Conservation (phyloP, 2,888 invertebrate species). For the Cremastobaeus sp. region DNA sequence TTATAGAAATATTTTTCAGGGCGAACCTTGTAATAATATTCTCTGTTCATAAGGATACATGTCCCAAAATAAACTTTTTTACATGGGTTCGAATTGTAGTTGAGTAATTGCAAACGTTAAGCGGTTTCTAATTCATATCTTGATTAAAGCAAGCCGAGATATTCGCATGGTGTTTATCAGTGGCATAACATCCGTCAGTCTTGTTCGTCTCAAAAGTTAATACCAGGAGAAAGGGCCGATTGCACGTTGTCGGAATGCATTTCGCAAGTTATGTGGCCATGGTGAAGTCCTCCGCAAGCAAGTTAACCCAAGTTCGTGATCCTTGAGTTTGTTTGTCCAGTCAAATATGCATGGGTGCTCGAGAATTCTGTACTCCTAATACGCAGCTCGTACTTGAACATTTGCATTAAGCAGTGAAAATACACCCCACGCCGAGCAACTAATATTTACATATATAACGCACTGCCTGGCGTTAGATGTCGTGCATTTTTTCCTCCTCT, state of each 20-base stretch:
- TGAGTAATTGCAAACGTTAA: no score
- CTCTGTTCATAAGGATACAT: no score
- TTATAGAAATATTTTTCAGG: no score
- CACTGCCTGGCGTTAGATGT: not conserved
- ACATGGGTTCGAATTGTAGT: no score
- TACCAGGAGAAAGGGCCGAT: slow-evolving; percentile 23
- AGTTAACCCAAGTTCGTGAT: slow-evolving; percentile 59
- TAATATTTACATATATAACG: slow-evolving; percentile 36
- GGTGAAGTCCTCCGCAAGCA: slow-evolving; percentile 30
- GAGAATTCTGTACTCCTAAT: slow-evolving; percentile 47
- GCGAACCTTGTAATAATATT: no score
- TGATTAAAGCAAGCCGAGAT: no score
- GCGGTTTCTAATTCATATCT: no score
- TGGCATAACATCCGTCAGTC: slow-evolving; percentile 31
- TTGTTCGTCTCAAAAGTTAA: slow-evolving; percentile 43
- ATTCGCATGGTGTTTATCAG: slow-evolving; percentile 41
- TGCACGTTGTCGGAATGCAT: slow-evolving; percentile 32
- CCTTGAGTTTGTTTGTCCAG: slow-evolving; percentile 62
- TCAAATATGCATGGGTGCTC: slow-evolving; percentile 61
- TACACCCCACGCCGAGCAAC: slow-evolving; percentile 15
- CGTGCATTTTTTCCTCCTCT: not conserved
- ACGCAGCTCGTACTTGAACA: slow-evolving; percentile 50
- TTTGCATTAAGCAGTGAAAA: slow-evolving; percentile 50
- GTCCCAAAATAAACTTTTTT: no score
- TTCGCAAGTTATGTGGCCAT: slow-evolving; percentile 29